These are phyloP conservation scores for Platorchestia sp. DNA, from an alignment of 1,140 invertebrate genomes.

Conservation along the genomic window DNA sequence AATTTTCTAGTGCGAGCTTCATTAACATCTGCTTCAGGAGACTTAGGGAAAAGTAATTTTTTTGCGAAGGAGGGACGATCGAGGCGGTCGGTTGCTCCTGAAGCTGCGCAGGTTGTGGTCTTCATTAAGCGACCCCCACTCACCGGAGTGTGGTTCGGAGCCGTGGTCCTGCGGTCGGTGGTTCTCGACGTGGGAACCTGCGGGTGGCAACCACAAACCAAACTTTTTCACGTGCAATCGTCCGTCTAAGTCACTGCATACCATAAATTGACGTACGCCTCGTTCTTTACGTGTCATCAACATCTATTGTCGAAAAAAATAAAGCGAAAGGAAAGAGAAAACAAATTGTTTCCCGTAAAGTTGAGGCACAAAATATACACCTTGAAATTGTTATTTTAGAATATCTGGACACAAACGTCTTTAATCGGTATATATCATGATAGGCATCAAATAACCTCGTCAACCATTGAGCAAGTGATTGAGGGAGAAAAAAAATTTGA, in stretches of 20 bases:
- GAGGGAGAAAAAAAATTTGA: too few species aligned
- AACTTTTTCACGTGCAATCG: background rate
- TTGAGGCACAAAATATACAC: too few species aligned
- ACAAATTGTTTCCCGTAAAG: too few species aligned
- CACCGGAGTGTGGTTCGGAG: conserved; percentile 38
- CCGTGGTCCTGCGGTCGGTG: background rate
- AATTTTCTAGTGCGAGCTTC: background rate
- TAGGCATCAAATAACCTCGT: too few species aligned
- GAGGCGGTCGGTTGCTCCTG: background rate
- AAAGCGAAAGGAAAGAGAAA: too few species aligned
- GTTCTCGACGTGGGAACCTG: conserved; percentile 29
- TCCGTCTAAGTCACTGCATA: background rate
- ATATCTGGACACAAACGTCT: too few species aligned
- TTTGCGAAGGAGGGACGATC: background rate
- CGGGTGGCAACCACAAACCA: conserved; percentile 34
- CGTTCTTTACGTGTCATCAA: background rate
- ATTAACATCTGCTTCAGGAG: background rate
- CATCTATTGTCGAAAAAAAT: too few species aligned
- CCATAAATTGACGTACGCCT: background rate
- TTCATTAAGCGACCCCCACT: conserved; percentile 23
- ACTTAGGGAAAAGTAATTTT: background rate
- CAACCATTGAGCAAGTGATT: too few species aligned
- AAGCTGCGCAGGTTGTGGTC: background rate
- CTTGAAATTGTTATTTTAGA: too few species aligned
- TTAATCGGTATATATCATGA: too few species aligned